These are phyloP conservation scores for Allolobophora icterica DNA, from an alignment of 2,888 invertebrate species.

Conservation along the genomic window DNA sequence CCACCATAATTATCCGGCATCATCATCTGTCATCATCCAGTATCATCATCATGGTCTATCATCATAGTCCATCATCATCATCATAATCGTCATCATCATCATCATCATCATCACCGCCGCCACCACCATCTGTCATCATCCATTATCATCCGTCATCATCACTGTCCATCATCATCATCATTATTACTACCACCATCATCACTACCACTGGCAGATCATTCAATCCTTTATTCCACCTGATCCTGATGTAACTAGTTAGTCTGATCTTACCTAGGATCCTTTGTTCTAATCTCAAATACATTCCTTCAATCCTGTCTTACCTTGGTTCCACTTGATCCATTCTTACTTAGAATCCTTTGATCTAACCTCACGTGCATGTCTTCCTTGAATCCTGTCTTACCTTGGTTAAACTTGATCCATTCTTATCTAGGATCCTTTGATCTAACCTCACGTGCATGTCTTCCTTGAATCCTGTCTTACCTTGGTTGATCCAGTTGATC, in stretches of 20 bases:
- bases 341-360: background rate
- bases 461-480: background rate
- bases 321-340: background rate
- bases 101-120: background rate
- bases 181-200: background rate
- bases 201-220: too few species aligned
- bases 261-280: background rate
- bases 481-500: background rate
- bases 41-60: background rate
- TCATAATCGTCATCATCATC: background rate
- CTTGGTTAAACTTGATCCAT: background rate
- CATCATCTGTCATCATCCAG: too few species aligned
- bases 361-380: background rate
- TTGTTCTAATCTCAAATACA: background rate
- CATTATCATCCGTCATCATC: background rate
- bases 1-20: too few species aligned
- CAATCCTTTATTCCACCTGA: too few species aligned
- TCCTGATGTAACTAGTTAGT: too few species aligned
- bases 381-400: background rate
- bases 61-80: background rate
- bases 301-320: background rate
- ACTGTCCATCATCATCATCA: constrained; percentile 6
- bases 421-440: background rate
- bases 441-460: background rate
- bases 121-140: background rate